These are phyloP conservation scores for Hydropsyche tenuis DNA, from an alignment of 1,140 invertebrate genomes.

Conservation along the genomic window DNA sequence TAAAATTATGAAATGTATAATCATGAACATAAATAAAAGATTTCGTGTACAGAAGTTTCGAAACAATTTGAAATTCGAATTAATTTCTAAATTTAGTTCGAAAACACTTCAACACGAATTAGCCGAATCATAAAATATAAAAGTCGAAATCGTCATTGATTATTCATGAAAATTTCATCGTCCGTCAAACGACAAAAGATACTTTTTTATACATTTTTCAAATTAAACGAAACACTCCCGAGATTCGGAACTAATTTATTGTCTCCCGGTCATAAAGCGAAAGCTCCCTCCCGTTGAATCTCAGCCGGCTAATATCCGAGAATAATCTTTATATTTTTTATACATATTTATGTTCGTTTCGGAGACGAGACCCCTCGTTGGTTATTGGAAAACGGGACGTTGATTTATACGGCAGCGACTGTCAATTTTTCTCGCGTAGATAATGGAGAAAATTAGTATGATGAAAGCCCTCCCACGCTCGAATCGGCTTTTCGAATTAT, in stretches of 20 bases:
- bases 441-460: slow-evolving; percentile 25
- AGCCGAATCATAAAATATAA: neutral
- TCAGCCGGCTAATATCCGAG: neutral
- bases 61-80: too few species aligned
- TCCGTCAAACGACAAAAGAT: slow-evolving; percentile 4
- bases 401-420: slow-evolving; percentile 8
- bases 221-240: slow-evolving; percentile 27
- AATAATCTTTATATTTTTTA: slow-evolving; percentile 23
- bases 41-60: too few species aligned
- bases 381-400: slow-evolving; percentile 24
- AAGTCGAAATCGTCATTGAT: neutral
- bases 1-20: too few species aligned
- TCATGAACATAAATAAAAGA: too few species aligned
- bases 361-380: neutral
- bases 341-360: neutral
- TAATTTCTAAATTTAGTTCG: too few species aligned
- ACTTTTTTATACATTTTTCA: slow-evolving; percentile 1
- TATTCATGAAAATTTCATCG: slow-evolving; percentile 15
- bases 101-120: too few species aligned
- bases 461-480: neutral
- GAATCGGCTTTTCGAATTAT: too few species aligned
- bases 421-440: slow-evolving; percentile 18
- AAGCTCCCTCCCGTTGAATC: neutral
- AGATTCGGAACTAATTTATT: slow-evolving; percentile 29
- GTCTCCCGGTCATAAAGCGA: slow-evolving; percentile 15